Percentiles rank a stretch among this genome's conserved stretches.
These are phyloP conservation scores for Heliothis subflexa DNA, from an alignment of 1,140 invertebrate genomes.

Conservation along the genomic window DNA sequence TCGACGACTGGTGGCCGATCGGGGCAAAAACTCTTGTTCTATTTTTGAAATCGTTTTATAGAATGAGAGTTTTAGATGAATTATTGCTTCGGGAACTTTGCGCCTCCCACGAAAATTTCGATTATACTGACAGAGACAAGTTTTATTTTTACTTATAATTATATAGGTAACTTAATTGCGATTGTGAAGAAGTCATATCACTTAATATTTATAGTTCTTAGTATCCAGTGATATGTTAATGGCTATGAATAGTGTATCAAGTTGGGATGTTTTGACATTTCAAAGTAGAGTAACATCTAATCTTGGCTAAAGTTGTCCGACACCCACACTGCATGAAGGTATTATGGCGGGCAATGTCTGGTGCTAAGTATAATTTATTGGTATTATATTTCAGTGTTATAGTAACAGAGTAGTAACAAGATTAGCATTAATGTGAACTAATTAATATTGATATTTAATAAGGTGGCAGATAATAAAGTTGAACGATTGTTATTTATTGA, in stretches of 20 bases:
- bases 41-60: slow-evolving; percentile 54
- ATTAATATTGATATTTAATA: slow-evolving; percentile 40
- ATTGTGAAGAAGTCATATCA: slow-evolving; percentile 19
- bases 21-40: slow-evolving; percentile 59
- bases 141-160: slow-evolving; percentile 25
- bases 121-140: slow-evolving; percentile 35
- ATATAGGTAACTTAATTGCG: slow-evolving; percentile 25
- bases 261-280: slow-evolving; percentile 47
- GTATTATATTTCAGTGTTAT: slow-evolving; percentile 44
- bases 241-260: slow-evolving; percentile 34
- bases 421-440: slow-evolving; percentile 41
- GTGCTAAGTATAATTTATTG: slow-evolving; percentile 49
- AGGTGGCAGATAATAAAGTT: slow-evolving; percentile 17
- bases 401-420: slow-evolving; percentile 36
- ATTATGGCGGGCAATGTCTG: slow-evolving; percentile 45
- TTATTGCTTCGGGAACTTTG: slow-evolving; percentile 47
- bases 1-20: slow-evolving; percentile 68
- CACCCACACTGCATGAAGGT: slow-evolving; percentile 48
- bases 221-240: slow-evolving; percentile 46
- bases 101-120: slow-evolving; percentile 41
- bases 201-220: slow-evolving; percentile 6
- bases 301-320: slow-evolving; percentile 47
- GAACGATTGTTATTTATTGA: slow-evolving; percentile 1
- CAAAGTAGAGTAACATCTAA: slow-evolving; percentile 48
- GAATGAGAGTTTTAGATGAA: slow-evolving; percentile 58